phyloP scores from a whole-genome alignment of 1,140 invertebrate species.

The Lasaia peninsularis region DNA sequence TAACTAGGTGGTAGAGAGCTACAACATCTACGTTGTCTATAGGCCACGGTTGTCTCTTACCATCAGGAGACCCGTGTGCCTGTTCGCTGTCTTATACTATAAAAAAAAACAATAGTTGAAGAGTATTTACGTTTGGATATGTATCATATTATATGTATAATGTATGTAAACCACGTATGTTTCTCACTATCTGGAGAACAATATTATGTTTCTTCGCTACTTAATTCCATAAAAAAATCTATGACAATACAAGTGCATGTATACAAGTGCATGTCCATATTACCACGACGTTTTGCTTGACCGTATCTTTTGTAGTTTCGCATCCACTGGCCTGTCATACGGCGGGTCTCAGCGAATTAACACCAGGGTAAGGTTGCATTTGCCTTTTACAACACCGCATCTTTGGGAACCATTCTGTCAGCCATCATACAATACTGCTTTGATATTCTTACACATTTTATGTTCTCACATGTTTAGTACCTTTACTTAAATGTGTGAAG shows the following conservation, averaged over 20 bases:
- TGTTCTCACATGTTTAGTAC: constrained; percentile 2
- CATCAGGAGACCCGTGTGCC: too few relatives aligned
- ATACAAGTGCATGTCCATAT: constrained; percentile 26
- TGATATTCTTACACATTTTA: not conserved
- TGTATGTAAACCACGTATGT: too few relatives aligned
- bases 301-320: constrained; percentile 50
- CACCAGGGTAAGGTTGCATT: constrained; percentile 46
- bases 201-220: too few relatives aligned
- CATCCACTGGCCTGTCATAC: constrained; percentile 55
- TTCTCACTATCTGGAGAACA: too few relatives aligned
- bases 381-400: constrained; percentile 35
- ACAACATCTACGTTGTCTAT: too few relatives aligned
- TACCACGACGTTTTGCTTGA: constrained; percentile 23
- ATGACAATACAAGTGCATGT: not conserved
- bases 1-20: too few relatives aligned
- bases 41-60: too few relatives aligned
- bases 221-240: too few relatives aligned
- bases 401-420: constrained; percentile 26
- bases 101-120: too few relatives aligned
- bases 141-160: too few relatives aligned
- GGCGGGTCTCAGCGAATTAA: constrained; percentile 56
- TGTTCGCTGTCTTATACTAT: too few relatives aligned
- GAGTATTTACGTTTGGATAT: too few relatives aligned
- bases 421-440: not conserved
- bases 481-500: not conserved